These are phyloP conservation scores for Alexandromys fortis DNA, from an alignment of 2,113 vertebrate genomes.

Conservation along the genomic window DNA sequence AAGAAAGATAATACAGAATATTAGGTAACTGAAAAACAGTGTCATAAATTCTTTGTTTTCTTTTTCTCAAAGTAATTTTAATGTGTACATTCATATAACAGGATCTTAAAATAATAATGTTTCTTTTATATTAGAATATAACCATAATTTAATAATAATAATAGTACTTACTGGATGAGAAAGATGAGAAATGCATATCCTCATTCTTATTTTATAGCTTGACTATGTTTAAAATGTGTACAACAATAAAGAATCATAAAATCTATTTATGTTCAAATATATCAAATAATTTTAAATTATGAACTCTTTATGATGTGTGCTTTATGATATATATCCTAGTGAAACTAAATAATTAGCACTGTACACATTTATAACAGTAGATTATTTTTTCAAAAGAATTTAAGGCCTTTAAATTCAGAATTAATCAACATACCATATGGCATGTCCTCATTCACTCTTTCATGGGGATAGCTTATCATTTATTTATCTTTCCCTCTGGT, in stretches of 20 bases:
- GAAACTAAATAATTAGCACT: neutral
- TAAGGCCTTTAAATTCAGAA: slow-evolving; percentile 53
- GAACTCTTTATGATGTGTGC: slow-evolving; percentile 28
- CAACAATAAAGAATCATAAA: slow-evolving; percentile 15
- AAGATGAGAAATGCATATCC: neutral
- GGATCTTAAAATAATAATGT: neutral
- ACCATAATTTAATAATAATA: neutral
- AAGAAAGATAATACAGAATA: neutral
- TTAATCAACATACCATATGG: neutral
- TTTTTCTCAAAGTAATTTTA: neutral
- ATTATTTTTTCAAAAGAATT: slow-evolving; percentile 55
- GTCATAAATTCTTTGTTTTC: neutral
- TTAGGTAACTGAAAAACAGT: neutral
- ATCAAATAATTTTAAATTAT: slow-evolving; percentile 58
- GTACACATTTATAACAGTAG: slow-evolving; percentile 54
- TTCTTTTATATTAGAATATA: neutral
- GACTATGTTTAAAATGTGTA: neutral
- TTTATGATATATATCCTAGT: slow-evolving; percentile 63
- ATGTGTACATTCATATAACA: neutral
- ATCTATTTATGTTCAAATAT: slow-evolving; percentile 33
- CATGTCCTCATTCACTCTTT: slow-evolving; percentile 23
- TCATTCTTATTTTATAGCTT: neutral
- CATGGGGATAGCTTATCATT: slow-evolving; percentile 17
- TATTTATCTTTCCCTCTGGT: slow-evolving; percentile 38
- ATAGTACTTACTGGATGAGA: neutral